These are phyloP conservation scores for Eolophus roseicapilla DNA, from an alignment of 2,113 vertebrate genomes.

Conservation along the genomic window DNA sequence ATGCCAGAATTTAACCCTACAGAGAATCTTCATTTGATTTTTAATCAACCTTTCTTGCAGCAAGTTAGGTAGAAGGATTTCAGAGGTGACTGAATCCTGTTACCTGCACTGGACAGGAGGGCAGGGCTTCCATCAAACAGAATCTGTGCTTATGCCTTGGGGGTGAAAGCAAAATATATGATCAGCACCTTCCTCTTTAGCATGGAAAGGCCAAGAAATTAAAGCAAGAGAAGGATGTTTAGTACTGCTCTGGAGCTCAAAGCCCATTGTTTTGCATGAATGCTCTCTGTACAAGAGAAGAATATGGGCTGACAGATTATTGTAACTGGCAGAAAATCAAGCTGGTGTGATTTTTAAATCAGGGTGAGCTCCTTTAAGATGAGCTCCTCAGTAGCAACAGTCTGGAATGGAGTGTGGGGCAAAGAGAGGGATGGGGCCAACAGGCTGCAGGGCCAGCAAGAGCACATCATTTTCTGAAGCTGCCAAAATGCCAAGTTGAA, in stretches of 20 bases:
- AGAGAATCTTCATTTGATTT: constrained; percentile 13
- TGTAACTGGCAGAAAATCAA: not conserved
- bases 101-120: not conserved
- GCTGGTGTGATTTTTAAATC: not conserved
- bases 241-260: not conserved
- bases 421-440: not conserved
- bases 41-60: constrained; percentile 18
- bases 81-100: not conserved
- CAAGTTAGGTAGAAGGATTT: constrained; percentile 7
- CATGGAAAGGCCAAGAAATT: not conserved
- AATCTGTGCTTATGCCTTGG: not conserved
- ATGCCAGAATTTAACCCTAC: not conserved
- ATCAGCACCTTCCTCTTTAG: not conserved
- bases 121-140: not conserved
- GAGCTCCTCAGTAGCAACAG: not conserved
- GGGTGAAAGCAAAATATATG: not conserved
- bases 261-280: not conserved
- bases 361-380: not conserved
- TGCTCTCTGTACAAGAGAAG: not conserved
- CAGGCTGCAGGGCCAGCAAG: not conserved
- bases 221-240: not conserved
- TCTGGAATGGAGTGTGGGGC: not conserved
- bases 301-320: not conserved
- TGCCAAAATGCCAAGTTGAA: not conserved
- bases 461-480: rapidly evolving